Percentiles rank a stretch among this genome's conserved stretches.
Conservation (phyloP, 2,797 vertebrate species). For the Pseudomugil tenellus region DNA sequence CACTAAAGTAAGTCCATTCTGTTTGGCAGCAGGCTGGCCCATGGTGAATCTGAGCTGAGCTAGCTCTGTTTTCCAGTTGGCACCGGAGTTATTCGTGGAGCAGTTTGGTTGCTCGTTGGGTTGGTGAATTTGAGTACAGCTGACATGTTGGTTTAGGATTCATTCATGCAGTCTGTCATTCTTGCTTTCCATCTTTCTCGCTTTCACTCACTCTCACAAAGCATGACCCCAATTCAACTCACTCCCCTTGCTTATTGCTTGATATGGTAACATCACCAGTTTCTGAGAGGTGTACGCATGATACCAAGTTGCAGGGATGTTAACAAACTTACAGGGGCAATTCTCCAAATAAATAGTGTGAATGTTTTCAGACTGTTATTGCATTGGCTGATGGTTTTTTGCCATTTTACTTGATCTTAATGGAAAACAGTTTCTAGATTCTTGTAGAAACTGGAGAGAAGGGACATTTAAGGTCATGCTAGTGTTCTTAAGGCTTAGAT, state of each 20-base stretch:
- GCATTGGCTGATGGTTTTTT: constrained; percentile 45
- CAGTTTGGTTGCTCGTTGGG: constrained; percentile 45
- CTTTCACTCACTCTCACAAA: constrained; percentile 23
- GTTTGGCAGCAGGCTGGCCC: constrained; percentile 62
- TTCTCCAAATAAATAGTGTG: constrained; percentile 24
- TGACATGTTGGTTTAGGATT: constrained; percentile 68
- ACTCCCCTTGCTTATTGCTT: neutral
- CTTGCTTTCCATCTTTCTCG: constrained; percentile 27
- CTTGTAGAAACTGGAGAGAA: constrained; percentile 33
- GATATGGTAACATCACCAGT: neutral
- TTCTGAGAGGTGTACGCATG: neutral
- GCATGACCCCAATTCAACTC: constrained; percentile 45
- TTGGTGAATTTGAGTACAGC: constrained; percentile 63
- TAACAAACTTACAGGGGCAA: neutral
- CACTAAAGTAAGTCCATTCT: constrained; percentile 77
- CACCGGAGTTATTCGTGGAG: constrained; percentile 49
- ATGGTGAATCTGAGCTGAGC: constrained; percentile 68
- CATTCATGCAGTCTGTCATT: constrained; percentile 54
- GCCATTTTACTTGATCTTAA: constrained; percentile 25
- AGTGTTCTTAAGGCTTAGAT: constrained; percentile 9
- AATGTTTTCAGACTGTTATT: constrained; percentile 39
- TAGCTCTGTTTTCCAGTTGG: constrained; percentile 69
- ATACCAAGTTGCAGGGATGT: neutral
- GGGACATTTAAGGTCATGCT: constrained; percentile 34
- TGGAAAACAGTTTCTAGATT: constrained; percentile 34